phyloP scores from a whole-genome alignment of 2,113 vertebrate species.

The Hirundichthys speculiger region DNA sequence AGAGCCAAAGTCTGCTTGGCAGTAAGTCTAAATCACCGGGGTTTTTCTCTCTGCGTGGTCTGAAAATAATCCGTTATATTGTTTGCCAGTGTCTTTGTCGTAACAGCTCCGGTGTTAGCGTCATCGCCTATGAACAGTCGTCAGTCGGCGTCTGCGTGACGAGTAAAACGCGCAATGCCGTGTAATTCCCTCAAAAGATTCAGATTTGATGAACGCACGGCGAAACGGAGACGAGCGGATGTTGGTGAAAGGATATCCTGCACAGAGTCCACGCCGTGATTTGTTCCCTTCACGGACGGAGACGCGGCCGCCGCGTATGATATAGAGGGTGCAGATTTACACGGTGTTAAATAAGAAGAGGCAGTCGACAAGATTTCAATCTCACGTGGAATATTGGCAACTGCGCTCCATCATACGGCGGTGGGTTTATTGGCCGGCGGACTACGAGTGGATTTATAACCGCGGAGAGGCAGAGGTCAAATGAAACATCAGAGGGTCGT shows the following conservation, averaged over 20 bases:
- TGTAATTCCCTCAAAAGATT: too few relatives aligned
- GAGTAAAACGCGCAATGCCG: too few relatives aligned
- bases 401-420: conserved; percentile 66
- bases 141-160: too few relatives aligned
- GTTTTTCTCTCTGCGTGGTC: too few relatives aligned
- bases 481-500: conserved; percentile 73
- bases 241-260: not conserved
- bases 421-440: conserved; percentile 66
- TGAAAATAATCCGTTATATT: too few relatives aligned
- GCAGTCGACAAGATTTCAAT: conserved; percentile 48
- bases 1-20: too few relatives aligned
- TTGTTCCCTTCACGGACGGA: not conserved
- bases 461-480: conserved; percentile 62
- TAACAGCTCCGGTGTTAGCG: too few relatives aligned
- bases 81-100: too few relatives aligned
- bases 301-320: conserved; percentile 2
- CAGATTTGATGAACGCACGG: too few relatives aligned
- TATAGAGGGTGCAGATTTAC: conserved; percentile 28
- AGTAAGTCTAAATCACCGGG: too few relatives aligned
- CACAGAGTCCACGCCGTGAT: not conserved
- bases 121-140: too few relatives aligned
- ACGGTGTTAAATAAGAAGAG: conserved; percentile 49
- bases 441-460: conserved; percentile 69
- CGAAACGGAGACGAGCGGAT: not conserved
- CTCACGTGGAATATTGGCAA: conserved; percentile 64